A percentile compares a stretch with the other conserved stretches of the same genome.
phyloP scores from a whole-genome alignment of 2,888 invertebrate species.

The Agrotis puta region DNA sequence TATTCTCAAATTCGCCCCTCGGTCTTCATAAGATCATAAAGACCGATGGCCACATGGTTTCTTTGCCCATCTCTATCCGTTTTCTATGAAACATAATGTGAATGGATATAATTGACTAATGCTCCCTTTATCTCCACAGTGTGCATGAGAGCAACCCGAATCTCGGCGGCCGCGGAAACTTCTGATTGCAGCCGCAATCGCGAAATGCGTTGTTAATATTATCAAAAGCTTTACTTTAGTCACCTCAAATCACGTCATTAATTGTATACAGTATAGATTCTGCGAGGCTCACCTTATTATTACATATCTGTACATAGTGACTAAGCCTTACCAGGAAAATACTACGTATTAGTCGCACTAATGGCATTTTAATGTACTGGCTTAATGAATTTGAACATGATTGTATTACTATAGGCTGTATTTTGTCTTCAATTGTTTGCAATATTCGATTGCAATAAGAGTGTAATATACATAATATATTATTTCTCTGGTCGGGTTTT shows the following conservation, averaged over 20 bases:
- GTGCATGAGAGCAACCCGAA: conserved; percentile 92
- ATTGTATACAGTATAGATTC: conserved; percentile 70
- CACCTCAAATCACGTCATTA: conserved; percentile 70
- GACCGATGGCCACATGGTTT: neutral
- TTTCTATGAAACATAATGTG: too few relatives aligned
- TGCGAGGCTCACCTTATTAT: conserved; percentile 69
- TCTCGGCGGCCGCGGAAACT: conserved; percentile 87
- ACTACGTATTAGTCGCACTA: conserved; percentile 12
- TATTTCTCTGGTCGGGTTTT: conserved; percentile 67
- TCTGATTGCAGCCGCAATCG: conserved; percentile 78
- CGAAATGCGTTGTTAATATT: conserved; percentile 53
- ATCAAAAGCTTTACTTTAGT: conserved; percentile 69
- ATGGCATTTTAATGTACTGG: conserved; percentile 20
- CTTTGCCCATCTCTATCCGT: neutral
- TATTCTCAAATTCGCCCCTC: neutral
- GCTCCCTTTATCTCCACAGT: conserved; percentile 82
- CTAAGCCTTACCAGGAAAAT: conserved; percentile 61
- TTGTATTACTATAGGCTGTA: conserved; percentile 30
- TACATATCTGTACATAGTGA: conserved; percentile 63
- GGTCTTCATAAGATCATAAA: neutral
- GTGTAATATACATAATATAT: conserved; percentile 43
- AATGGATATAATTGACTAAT: conserved; percentile 6
- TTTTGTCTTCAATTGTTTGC: conserved; percentile 37
- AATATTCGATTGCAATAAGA: conserved; percentile 46
- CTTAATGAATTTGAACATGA: conserved; percentile 23